Conservation (phyloP, 2,888 invertebrate genomes). For the Oxyteleia sp. region DNA sequence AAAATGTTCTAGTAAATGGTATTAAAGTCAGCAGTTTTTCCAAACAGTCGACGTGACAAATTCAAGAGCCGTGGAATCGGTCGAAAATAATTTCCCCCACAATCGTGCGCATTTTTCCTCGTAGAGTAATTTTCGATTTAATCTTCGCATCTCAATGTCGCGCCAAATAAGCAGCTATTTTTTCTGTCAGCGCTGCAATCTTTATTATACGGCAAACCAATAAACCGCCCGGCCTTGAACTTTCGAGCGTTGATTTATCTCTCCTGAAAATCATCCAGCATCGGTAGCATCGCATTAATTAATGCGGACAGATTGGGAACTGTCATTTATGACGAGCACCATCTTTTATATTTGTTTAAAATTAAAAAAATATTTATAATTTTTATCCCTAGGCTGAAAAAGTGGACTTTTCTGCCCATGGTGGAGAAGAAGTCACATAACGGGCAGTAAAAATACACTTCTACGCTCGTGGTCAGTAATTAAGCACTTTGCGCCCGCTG, state of each 20-base stretch:
- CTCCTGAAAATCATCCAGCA: conserved; percentile 41
- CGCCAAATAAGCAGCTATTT: conserved; percentile 36
- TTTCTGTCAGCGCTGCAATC: conserved; percentile 29
- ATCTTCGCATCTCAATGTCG: conserved; percentile 32
- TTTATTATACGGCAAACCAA: conserved; percentile 43
- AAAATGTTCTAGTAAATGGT: too few species aligned
- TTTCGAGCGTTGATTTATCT: conserved; percentile 53
- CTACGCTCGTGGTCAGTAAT: too few species aligned
- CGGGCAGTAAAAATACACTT: too few species aligned
- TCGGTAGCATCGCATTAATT: conserved; percentile 36
- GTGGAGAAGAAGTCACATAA: too few species aligned
- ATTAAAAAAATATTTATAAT: too few species aligned
- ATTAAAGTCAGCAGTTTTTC: too few species aligned
- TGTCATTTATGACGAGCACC: too few species aligned
- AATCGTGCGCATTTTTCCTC: not conserved
- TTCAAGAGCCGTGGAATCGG: not conserved
- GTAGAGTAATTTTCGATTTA: conserved; percentile 27
- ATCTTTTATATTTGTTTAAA: too few species aligned
- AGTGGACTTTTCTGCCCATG: too few species aligned
- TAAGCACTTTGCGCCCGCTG: too few species aligned
- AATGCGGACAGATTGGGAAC: conserved; percentile 36
- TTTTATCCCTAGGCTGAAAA: too few species aligned
- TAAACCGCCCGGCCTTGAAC: conserved; percentile 56
- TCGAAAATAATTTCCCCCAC: conserved; percentile 5
- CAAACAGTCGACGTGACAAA: not conserved